Evolutionary conservation across 2,113 vertebrate species (phyloP), one percentile per base, ranked within the genome.

Genomic region (Clupea harengus): DNA sequence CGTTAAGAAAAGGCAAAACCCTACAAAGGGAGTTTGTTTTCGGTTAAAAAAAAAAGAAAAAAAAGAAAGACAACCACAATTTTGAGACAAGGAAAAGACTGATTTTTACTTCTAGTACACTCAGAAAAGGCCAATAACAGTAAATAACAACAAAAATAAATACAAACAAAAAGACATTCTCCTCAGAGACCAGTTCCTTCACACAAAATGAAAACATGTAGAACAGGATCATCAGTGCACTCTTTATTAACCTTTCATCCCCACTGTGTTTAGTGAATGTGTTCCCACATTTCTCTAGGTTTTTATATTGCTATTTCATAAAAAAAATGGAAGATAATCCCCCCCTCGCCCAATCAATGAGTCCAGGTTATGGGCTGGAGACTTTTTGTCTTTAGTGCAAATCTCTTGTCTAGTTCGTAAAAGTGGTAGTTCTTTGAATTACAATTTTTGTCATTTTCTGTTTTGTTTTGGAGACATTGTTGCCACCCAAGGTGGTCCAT

Each of bases 61-160:
- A 78, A 78, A 39, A 72, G 64, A 72, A 72, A 72, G 72, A 78
- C 72, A 78, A 78, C 28, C 28, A 39, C 72, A 39, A 78, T 78
- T 78, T 32, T 15, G 11, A 78, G 72, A 78, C 72, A 39, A 78
- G 72, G 72, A 39, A 78, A 78, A 78, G 72, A 32, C 64, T 78
- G 72, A 39, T 78, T 78, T 39, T 78, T 78, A 78, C 72, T 78
- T 78, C 72, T 78, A 32, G 39, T 78, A 32, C 72, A 78, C 72
- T 78, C 72, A 78, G 25, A 67, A 22, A 78, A 39, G 72, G 72
- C 72, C 72, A 32, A 39, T 17, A 78, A 39, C 72, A 78, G 72
- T 39, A 78, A 32, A 78, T 78, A 78, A 39, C 72, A 78, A 78
- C 39, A 78, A 39, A 78, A 39, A 78, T 32, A 78, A 78, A 78